Percentiles rank a stretch among this genome's conserved stretches.
These are phyloP conservation scores for Cervus canadensis DNA, from an alignment of 2,113 vertebrate species.

Conservation along the genomic window DNA sequence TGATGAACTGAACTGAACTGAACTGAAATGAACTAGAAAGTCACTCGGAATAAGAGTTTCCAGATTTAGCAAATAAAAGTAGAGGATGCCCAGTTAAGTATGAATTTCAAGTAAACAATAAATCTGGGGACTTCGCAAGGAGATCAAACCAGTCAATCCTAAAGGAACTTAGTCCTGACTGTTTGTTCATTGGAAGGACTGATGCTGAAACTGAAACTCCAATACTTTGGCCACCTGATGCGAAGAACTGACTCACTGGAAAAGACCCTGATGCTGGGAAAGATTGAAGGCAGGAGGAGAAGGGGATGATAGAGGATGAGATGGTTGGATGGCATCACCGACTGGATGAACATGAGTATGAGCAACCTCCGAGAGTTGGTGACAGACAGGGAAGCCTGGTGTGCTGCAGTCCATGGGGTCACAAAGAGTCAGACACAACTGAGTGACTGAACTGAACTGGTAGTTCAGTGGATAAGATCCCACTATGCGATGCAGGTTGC, in stretches of 20 bases:
- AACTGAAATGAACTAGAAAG: neutral
- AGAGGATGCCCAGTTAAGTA: neutral
- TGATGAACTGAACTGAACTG: too few relatives aligned
- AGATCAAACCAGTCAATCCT: neutral
- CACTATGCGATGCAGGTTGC: neutral
- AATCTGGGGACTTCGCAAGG: neutral
- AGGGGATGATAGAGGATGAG: neutral
- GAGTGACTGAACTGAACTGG: neutral
- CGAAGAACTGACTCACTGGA: neutral
- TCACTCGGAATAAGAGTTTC: neutral
- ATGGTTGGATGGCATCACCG: neutral
- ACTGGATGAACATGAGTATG: neutral
- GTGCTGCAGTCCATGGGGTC: neutral
- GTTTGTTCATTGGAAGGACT: neutral
- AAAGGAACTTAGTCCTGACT: neutral
- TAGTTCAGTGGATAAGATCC: neutral
- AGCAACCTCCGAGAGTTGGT: accelerated
- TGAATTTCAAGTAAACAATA: neutral
- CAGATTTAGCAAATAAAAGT: neutral
- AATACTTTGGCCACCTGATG: neutral
- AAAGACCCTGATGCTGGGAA: neutral
- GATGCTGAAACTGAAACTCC: neutral
- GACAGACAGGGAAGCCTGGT: neutral
- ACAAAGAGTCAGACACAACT: neutral
- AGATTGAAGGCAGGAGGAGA: neutral